These are phyloP conservation scores for Pentalonia nigronervosa DNA, from an alignment of 1,140 invertebrate genomes.

Conservation along the genomic window DNA sequence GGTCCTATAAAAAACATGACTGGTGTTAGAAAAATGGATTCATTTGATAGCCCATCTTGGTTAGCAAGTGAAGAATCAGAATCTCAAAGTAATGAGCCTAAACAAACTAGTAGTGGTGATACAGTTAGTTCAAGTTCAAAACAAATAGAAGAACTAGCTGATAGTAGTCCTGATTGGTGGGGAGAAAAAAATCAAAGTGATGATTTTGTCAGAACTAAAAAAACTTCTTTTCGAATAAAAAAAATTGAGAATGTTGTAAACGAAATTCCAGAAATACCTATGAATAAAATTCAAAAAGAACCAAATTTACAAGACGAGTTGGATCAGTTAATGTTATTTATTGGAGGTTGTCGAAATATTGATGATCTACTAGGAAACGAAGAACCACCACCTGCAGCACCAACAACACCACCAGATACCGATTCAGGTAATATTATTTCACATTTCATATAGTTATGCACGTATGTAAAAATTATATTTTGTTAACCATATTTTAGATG, in stretches of 20 bases:
- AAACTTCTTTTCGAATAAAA: slow-evolving; percentile 39
- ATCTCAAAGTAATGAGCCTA: slow-evolving; percentile 22
- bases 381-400: slow-evolving; percentile 61
- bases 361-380: slow-evolving; percentile 78
- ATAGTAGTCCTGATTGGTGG: slow-evolving; percentile 51
- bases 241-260: slow-evolving; percentile 20
- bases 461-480: not conserved
- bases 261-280: not conserved
- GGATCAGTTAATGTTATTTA: slow-evolving; percentile 70
- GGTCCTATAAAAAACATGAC: not conserved
- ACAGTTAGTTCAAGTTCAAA: not conserved
- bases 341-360: slow-evolving; percentile 81
- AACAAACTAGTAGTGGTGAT: slow-evolving; percentile 19
- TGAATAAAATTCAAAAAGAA: slow-evolving; percentile 27
- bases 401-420: slow-evolving; percentile 51
- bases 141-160: not conserved
- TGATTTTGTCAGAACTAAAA: slow-evolving; percentile 7
- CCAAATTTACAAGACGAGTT: slow-evolving; percentile 59
- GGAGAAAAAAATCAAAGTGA: slow-evolving; percentile 1
- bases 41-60: slow-evolving; percentile 76
- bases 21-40: slow-evolving; percentile 69
- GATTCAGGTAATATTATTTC: slow-evolving; percentile 31
- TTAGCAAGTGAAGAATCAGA: slow-evolving; percentile 46
- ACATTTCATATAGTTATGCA: not conserved
- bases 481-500: slow-evolving; percentile 19